These are phyloP conservation scores for Subanguina moxae DNA, from an alignment of 1,140 invertebrate species.

Conservation along the genomic window DNA sequence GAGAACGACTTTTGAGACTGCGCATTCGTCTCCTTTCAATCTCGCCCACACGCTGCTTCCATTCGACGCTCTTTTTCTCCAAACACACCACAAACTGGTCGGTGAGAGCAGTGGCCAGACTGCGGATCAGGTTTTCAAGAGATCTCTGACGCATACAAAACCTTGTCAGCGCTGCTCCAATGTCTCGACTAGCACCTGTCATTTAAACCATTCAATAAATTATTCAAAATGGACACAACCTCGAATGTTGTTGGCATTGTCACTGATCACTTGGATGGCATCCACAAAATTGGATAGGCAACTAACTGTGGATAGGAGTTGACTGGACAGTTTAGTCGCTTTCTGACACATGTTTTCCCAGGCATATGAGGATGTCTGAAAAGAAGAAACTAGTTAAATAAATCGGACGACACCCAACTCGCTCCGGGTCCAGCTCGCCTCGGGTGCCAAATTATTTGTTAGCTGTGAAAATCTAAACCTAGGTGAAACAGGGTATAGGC, in stretches of 20 bases:
- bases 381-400: too few species aligned
- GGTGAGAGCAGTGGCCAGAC: conserved; percentile 5
- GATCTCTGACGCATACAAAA: conserved; percentile 40
- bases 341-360: conserved; percentile 26
- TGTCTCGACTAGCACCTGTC: conserved; percentile 36
- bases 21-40: conserved; percentile 32
- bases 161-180: conserved; percentile 39
- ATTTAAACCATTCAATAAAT: neutral
- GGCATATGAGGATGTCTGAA: conserved; percentile 28
- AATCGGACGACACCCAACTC: too few species aligned
- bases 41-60: conserved; percentile 35
- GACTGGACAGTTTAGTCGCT: conserved; percentile 36
- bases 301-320: conserved; percentile 21
- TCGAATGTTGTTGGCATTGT: conserved; percentile 41
- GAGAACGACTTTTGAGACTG: conserved; percentile 11
- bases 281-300: conserved; percentile 31
- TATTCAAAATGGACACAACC: conserved; percentile 13
- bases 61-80: conserved; percentile 34
- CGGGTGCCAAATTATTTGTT: too few species aligned
- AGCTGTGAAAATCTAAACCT: too few species aligned
- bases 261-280: conserved; percentile 35
- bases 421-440: too few species aligned
- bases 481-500: too few species aligned
- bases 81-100: conserved; percentile 26
- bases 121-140: conserved; percentile 27